Evolutionary conservation across 2,113 vertebrate species (phyloP).

Genomic region (Pomatostomus ruficeps): DNA sequence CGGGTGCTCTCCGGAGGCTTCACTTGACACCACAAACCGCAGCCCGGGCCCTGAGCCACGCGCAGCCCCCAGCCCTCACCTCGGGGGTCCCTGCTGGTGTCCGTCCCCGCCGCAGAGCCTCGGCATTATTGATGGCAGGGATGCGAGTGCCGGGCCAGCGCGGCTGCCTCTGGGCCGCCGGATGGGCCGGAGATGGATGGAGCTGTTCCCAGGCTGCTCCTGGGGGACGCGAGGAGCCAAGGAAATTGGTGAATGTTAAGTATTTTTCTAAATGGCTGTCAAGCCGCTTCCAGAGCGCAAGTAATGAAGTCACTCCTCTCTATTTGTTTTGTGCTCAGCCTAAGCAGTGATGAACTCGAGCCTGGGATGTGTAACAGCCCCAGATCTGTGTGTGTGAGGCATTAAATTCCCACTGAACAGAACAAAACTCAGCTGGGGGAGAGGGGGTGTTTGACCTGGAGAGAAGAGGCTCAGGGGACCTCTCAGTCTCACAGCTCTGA

Average conservation of each 20-base stretch:
- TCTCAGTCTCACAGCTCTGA: not conserved
- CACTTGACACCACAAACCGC: accelerated
- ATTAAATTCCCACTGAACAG: not conserved
- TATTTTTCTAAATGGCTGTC: conserved; percentile 31
- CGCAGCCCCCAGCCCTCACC: not conserved
- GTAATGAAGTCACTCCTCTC: not conserved
- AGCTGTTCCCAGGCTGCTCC: not conserved
- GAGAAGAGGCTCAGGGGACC: too few relatives aligned
- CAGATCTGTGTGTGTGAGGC: not conserved
- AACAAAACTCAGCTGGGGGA: not conserved
- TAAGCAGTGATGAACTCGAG: accelerated
- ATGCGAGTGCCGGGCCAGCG: accelerated
- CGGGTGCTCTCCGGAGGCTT: not conserved
- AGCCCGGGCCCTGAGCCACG: not conserved
- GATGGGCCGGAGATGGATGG: not conserved
- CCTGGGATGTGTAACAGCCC: not conserved
- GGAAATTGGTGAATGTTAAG: not conserved
- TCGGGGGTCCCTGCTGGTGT: not conserved
- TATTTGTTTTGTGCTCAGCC: not conserved
- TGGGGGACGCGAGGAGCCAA: not conserved
- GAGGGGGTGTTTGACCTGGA: not conserved
- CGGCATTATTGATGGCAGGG: not conserved
- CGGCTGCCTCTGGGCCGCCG: not conserved
- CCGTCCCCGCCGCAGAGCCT: not conserved
- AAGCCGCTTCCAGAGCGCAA: not conserved